phyloP scores from a whole-genome alignment of 2,888 invertebrate genomes.

The Hypomecis atomaria region DNA sequence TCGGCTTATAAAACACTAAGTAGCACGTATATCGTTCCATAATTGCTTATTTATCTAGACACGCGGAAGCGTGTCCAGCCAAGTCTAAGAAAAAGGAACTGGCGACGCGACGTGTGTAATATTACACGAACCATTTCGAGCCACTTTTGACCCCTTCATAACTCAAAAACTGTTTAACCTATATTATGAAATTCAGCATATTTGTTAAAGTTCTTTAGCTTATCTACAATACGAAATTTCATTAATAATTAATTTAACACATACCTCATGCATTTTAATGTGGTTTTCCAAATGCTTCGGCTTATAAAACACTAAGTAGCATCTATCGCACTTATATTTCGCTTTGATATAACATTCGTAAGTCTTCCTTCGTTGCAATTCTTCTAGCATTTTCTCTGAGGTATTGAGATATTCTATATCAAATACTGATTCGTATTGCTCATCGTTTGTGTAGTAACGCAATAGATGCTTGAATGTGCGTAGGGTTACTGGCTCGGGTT shows the following conservation, averaged over 20 bases:
- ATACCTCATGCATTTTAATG: conserved; percentile 9
- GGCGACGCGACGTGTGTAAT: too few relatives aligned
- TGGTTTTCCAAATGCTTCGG: conserved; percentile 17
- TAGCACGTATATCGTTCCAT: too few relatives aligned
- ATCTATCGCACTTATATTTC: conserved; percentile 7
- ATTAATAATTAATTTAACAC: background rate
- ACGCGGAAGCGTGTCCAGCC: too few relatives aligned
- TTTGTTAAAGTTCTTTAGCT: too few relatives aligned
- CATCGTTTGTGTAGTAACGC: conserved; percentile 3
- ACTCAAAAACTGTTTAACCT: too few relatives aligned
- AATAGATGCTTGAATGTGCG: conserved; percentile 9
- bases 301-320: conserved; percentile 12
- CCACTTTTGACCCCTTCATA: too few relatives aligned
- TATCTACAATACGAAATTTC: too few relatives aligned
- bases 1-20: too few relatives aligned
- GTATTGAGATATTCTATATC: conserved; percentile 18
- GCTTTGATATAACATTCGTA: conserved; percentile 13
- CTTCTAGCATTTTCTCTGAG: conserved; percentile 4
- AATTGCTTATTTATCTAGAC: too few relatives aligned
- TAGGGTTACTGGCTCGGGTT: conserved; percentile 7
- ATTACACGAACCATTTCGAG: too few relatives aligned
- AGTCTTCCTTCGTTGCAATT: conserved; percentile 2
- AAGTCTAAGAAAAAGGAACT: too few relatives aligned
- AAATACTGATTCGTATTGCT: conserved; percentile 11
- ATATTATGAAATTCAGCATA: too few relatives aligned